phyloP scores from a whole-genome alignment of 2,888 invertebrate genomes.

The Nymphalis polychloros region DNA sequence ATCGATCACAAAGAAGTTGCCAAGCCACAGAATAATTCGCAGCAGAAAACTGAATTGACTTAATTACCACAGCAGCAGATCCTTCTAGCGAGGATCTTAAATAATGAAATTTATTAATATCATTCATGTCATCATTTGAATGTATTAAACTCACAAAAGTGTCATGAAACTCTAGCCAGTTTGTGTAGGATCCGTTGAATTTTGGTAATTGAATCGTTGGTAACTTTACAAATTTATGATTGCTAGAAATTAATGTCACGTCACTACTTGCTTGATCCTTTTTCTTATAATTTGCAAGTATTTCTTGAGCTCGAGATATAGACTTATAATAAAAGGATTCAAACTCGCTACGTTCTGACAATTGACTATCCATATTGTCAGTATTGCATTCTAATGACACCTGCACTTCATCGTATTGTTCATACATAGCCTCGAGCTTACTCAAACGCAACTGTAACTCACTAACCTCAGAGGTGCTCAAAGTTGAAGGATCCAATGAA shows the following conservation, averaged over 20 bases:
- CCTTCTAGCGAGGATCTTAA: constrained; percentile 39
- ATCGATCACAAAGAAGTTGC: too few species aligned
- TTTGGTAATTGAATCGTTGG: constrained; percentile 43
- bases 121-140: constrained; percentile 38
- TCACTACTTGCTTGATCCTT: constrained; percentile 7
- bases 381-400: constrained; percentile 32
- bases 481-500: constrained; percentile 12
- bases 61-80: constrained; percentile 21
- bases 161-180: constrained; percentile 44
- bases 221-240: constrained; percentile 25
- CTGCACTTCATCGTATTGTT: constrained; percentile 40
- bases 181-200: constrained; percentile 36
- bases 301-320: constrained; percentile 11
- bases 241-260: constrained; percentile 8
- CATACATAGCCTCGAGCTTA: constrained; percentile 35
- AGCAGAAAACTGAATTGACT: constrained; percentile 29
- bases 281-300: constrained; percentile 5
- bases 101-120: constrained; percentile 43
- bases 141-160: constrained; percentile 41
- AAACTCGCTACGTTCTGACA: constrained; percentile 17
- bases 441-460: constrained; percentile 38
- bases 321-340: constrained; percentile 23
- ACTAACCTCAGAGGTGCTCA: constrained; percentile 14
- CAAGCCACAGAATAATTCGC: constrained; percentile 17
- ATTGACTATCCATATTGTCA: constrained; percentile 29